Conservation (phyloP, 2,888 invertebrate species). For the Dastarcus helophoroides region DNA sequence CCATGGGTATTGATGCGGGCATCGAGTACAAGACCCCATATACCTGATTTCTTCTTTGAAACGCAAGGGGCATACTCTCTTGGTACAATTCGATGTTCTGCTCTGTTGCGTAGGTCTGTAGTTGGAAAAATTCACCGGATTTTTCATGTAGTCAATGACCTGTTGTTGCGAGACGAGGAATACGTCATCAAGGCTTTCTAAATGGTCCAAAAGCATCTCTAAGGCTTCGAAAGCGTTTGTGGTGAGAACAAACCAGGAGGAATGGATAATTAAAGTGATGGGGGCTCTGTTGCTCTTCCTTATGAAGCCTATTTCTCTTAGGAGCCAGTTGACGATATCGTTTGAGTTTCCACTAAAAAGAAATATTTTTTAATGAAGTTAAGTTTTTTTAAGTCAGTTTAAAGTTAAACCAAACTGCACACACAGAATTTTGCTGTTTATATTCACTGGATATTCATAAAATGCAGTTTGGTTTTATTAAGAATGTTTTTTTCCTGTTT, state of each 20-base stretch:
- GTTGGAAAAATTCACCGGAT: conserved; percentile 33
- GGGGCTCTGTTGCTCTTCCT: conserved; percentile 38
- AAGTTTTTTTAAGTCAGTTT: too few relatives aligned
- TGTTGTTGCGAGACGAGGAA: conserved; percentile 36
- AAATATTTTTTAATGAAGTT: too few relatives aligned
- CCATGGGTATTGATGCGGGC: conserved; percentile 39
- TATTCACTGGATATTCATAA: conserved; percentile 4
- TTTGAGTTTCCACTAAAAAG: conserved; percentile 26
- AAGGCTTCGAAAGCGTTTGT: conserved; percentile 26
- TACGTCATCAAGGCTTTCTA: conserved; percentile 28
- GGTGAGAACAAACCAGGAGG: conserved; percentile 37
- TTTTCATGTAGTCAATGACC: conserved; percentile 35
- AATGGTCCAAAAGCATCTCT: conserved; percentile 29
- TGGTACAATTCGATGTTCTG: too few relatives aligned
- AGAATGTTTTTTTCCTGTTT: too few relatives aligned
- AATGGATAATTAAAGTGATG: conserved; percentile 38
- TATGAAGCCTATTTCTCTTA: conserved; percentile 35
- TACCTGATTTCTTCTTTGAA: conserved; percentile 28
- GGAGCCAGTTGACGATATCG: conserved; percentile 35
- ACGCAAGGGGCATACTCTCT: too few relatives aligned
- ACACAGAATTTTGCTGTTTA: conserved; percentile 7
- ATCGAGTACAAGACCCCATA: conserved; percentile 34
- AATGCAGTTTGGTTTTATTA: neutral
- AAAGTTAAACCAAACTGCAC: too few relatives aligned
- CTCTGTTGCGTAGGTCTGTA: too few relatives aligned